A percentile compares a stretch with the other conserved stretches of the same genome.
Conservation (phyloP, 2,113 vertebrate genomes). For the Dipodomys spectabilis region DNA sequence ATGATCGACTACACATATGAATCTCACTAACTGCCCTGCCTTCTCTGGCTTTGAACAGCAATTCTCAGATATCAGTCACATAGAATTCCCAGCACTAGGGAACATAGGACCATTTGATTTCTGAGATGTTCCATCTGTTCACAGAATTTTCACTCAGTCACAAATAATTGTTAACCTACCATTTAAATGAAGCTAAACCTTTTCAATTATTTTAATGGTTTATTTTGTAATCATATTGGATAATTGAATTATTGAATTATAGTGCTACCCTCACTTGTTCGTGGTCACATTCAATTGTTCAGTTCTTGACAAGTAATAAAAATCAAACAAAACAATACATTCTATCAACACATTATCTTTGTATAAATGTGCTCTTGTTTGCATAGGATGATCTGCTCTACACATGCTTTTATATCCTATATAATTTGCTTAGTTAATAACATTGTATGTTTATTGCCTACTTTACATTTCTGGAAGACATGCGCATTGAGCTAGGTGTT, state of each 20-base stretch:
- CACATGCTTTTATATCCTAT: background rate
- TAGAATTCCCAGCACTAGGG: too few species aligned
- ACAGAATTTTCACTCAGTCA: background rate
- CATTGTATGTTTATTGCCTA: background rate
- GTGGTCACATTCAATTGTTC: background rate
- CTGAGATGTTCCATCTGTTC: background rate
- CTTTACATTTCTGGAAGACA: background rate
- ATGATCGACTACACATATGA: too few species aligned
- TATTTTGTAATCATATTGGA: background rate
- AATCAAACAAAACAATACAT: background rate
- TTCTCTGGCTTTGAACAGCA: too few species aligned
- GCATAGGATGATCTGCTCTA: background rate
- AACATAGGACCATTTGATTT: background rate
- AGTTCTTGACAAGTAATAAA: background rate
- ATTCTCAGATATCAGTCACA: too few species aligned
- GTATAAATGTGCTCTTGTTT: background rate
- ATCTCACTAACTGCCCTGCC: too few species aligned
- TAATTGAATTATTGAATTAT: background rate
- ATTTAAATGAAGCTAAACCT: background rate
- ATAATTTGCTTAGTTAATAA: background rate
- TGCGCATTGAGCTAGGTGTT: background rate
- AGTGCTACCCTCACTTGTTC: background rate
- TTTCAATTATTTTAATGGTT: background rate
- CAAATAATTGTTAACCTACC: background rate
- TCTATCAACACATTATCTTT: background rate